phyloP scores from a whole-genome alignment of 1,140 invertebrate genomes.

The Lepidurus packardi region DNA sequence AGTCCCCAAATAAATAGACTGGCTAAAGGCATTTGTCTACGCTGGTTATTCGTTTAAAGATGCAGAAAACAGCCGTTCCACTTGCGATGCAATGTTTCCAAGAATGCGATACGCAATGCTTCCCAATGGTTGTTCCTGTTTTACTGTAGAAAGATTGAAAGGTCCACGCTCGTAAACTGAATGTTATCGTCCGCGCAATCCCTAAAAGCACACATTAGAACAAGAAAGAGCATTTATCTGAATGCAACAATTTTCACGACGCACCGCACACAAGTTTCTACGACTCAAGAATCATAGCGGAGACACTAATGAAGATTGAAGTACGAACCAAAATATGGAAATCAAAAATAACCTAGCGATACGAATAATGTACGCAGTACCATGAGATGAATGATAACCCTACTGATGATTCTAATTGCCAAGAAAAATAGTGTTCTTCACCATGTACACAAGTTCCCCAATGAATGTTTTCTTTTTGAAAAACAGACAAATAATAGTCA shows the following conservation, averaged over 20 bases:
- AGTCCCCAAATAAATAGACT: too few relatives aligned
- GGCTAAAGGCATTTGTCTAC: too few relatives aligned
- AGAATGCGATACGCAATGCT: too few relatives aligned
- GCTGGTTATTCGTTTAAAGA: too few relatives aligned
- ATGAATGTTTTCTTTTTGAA: neutral
- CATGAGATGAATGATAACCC: slow-evolving; percentile 21
- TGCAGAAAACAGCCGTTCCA: too few relatives aligned
- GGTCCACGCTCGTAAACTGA: too few relatives aligned
- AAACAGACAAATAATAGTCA: neutral
- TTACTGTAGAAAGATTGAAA: too few relatives aligned
- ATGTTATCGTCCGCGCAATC: too few relatives aligned
- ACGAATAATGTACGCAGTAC: neutral
- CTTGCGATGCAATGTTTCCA: too few relatives aligned
- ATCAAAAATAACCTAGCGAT: neutral
- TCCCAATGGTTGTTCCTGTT: too few relatives aligned
- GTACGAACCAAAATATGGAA: neutral
- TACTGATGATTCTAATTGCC: neutral
- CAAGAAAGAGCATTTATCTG: slow-evolving; percentile 23
- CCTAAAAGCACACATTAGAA: slow-evolving; percentile 4
- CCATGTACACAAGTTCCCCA: neutral
- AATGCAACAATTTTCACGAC: neutral
- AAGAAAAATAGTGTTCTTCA: neutral
- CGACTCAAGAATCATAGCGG: neutral
- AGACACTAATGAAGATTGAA: neutral
- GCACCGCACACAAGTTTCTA: neutral